phyloP scores from a whole-genome alignment of 1,140 invertebrate genomes.

The Bombyx mandarina region DNA sequence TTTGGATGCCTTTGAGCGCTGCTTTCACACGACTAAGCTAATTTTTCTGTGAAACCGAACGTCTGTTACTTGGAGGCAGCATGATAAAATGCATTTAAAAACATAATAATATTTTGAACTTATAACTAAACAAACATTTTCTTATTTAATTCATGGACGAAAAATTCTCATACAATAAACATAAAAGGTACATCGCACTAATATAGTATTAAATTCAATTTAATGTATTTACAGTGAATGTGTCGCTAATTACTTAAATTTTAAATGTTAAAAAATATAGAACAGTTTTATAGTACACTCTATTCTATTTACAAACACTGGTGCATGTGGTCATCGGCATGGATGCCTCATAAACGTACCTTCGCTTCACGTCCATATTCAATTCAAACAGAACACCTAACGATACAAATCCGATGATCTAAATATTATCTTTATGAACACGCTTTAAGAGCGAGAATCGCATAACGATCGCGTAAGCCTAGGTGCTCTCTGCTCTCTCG shows the following conservation, averaged over 20 bases:
- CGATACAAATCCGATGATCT: no score
- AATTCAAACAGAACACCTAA: constrained; percentile 38
- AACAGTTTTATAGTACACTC: background rate
- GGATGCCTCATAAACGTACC: constrained; percentile 61
- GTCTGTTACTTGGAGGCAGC: no score
- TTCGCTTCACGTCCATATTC: constrained; percentile 57
- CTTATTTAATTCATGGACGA: no score
- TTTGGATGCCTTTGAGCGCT: constrained; percentile 37
- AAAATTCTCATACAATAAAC: no score
- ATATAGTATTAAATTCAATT: no score
- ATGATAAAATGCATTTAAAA: background rate
- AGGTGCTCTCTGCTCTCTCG: constrained; percentile 32
- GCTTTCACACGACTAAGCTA: constrained; percentile 40
- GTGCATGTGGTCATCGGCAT: constrained; percentile 68
- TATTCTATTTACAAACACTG: constrained; percentile 69
- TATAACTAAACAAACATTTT: no score
- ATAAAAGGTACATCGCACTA: constrained; percentile 8
- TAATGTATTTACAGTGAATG: constrained; percentile 13
- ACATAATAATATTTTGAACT: background rate
- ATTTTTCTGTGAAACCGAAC: constrained; percentile 38
- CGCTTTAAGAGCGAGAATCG: constrained; percentile 28
- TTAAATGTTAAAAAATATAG: no score
- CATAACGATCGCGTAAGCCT: constrained; percentile 6
- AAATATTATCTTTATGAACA: background rate
- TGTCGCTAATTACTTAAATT: constrained; percentile 7